These are phyloP conservation scores for Acrocephalus kingi DNA, from an alignment of 2,113 vertebrate genomes.

Conservation along the genomic window DNA sequence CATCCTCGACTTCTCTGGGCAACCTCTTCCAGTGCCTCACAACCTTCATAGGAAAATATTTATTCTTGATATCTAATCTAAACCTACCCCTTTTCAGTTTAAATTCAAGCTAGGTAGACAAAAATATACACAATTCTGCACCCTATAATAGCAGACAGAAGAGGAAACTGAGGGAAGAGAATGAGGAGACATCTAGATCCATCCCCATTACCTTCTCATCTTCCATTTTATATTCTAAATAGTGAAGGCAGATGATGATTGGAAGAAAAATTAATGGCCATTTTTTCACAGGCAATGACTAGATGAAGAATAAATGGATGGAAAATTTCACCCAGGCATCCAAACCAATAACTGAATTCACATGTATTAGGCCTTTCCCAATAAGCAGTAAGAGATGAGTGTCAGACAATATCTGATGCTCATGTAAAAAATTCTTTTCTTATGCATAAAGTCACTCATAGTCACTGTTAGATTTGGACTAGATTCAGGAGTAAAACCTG, in stretches of 20 bases:
- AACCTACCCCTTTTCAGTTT: not conserved
- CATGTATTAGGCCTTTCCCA: not conserved
- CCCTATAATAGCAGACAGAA: not conserved
- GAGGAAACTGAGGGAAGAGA: not conserved
- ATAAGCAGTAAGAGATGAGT: not conserved
- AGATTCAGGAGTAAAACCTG: not conserved
- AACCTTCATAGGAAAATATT: not conserved
- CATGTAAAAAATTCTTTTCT: not conserved
- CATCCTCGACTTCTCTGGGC: not conserved
- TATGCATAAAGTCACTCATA: not conserved
- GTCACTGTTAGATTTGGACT: not conserved
- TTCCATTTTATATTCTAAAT: not conserved
- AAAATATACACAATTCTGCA: not conserved
- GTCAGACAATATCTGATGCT: not conserved
- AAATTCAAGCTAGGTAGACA: not conserved
- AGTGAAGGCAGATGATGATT: not conserved
- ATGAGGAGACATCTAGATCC: not conserved
- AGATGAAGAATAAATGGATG: not conserved
- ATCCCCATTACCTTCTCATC: not conserved
- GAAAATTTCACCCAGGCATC: not conserved
- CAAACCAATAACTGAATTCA: not conserved
- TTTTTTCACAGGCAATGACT: not conserved
- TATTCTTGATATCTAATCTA: not conserved
- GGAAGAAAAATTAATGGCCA: not conserved
- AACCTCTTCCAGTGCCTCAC: not conserved